A percentile compares a stretch with the other conserved stretches of the same genome.
Evolutionary conservation across 2,113 vertebrate genomes (phyloP).

Genomic region (Protobothrops flavoviridis): DNA sequence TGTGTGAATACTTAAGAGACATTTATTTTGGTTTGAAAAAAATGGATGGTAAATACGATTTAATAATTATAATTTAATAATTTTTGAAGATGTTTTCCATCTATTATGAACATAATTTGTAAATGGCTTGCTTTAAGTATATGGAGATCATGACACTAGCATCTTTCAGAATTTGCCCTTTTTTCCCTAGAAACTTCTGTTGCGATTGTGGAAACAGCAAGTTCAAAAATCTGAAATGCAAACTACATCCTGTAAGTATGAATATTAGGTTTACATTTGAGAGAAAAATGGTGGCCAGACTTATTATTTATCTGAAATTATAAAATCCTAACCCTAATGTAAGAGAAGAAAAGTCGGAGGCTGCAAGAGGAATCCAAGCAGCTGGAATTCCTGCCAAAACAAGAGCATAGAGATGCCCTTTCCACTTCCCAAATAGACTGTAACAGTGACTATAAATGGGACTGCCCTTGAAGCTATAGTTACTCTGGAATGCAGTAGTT

Average conservation of each 20-base stretch:
- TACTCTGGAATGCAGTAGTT: not conserved
- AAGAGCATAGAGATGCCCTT: not conserved
- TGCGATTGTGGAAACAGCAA: slow-evolving; percentile 96
- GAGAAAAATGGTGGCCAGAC: not conserved
- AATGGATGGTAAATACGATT: not conserved
- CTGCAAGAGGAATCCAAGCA: not conserved
- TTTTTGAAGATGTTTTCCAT: not conserved
- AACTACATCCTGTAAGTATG: slow-evolving; percentile 81
- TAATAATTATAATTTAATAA: not conserved
- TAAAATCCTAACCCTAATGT: too few relatives aligned
- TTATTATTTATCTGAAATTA: not conserved
- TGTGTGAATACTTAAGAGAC: not conserved
- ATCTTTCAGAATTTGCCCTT: slow-evolving; percentile 38
- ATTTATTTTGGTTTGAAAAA: not conserved
- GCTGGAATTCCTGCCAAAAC: not conserved
- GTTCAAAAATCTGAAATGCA: slow-evolving; percentile 88
- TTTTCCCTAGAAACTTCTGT: slow-evolving; percentile 83
- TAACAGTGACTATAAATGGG: not conserved
- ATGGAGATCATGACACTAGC: not conserved
- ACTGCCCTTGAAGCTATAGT: not conserved
- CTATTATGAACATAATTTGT: rapidly evolving
- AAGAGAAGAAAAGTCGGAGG: too few relatives aligned
- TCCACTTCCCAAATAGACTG: not conserved
- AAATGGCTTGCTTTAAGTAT: rapidly evolving
- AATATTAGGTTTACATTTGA: not conserved